Base-by-base conservation (phyloP, 2,888 invertebrate genomes). In the Rotaria macrura region DNA sequence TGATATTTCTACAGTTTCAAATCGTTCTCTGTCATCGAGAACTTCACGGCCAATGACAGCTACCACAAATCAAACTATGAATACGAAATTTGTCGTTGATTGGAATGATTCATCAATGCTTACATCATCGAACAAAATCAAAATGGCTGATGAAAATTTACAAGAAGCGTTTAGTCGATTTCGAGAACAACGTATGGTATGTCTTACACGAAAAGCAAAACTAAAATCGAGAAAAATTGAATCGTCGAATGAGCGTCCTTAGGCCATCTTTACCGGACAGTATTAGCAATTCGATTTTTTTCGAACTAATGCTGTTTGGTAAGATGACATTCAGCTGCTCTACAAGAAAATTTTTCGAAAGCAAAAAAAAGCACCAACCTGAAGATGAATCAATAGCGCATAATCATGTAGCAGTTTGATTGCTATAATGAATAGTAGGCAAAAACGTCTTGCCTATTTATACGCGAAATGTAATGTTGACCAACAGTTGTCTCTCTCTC, bases 191-290 rank as follows among this genome's bases (percentile, higher is more conserved):
- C 40, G 43, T 43, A 79, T 79, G 79, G 79, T 79, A 79, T 43
- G 79, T 65, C 20, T 29, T 34, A 29, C n/a, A n/a, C n/a, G n/a
- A n/a, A n/a, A n/a, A n/a, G n/a, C n/a, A 29, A 20, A 10, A 47
- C 10, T 14, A 47, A 9, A 47, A 29, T 5, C n/a, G 6, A 4
- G 10, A 65, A 14, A 14, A 34, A n/a, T 43, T 43, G 5, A 6
- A 43, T 79, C 79, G 79, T 79, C 79, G 79, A 43, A 65, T 79
- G 43, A 43, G 79, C 79, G 84, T 84, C 79, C 86, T 29, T 79
- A 65, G 49, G 86, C 86, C 86, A 86, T 86, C 86, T 86, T 86
- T 85, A 86, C 86, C 86, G 85, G 84, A 86, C 86, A 86, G 86
- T 86, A 86, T 86, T 86, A 86, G 84, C 85, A 86, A 85, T 79